Conservation (phyloP, 35 echinoderm and acorn worm species). For the Lytechinus variegatus region DNA sequence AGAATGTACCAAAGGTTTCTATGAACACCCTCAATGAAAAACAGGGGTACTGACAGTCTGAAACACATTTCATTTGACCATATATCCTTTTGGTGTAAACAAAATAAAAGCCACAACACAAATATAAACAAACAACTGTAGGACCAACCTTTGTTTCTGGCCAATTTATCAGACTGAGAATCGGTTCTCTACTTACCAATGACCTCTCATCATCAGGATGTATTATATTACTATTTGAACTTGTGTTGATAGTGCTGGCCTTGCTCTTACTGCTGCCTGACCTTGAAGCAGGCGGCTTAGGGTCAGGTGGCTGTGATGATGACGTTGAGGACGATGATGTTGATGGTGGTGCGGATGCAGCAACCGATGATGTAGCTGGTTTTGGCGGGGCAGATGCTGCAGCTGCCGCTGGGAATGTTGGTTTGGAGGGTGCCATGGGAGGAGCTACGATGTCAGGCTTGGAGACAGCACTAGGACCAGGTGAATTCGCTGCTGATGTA, state of each 20-base stretch:
- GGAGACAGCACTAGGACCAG: conserved; percentile 24
- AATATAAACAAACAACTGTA: not conserved
- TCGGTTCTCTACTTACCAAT: conserved; percentile 75
- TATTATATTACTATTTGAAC: conserved; percentile 93
- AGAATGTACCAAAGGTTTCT: not conserved
- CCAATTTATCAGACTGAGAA: not conserved
- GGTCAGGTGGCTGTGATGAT: conserved; percentile 6
- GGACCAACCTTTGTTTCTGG: not conserved
- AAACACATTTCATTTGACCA: not conserved
- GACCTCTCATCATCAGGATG: conserved; percentile 97
- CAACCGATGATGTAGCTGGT: not conserved
- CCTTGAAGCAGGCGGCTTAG: not conserved
- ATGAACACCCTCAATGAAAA: not conserved
- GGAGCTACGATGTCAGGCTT: conserved; percentile 20
- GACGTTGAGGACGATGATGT: not conserved
- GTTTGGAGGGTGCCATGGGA: conserved; percentile 43
- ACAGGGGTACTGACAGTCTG: not conserved
- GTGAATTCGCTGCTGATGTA: conserved; percentile 43
- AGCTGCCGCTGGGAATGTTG: conserved; percentile 31
- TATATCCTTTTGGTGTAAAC: not conserved
- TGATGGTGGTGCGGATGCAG: not conserved
- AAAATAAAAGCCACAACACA: not conserved
- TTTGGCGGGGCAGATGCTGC: conserved; percentile 32
- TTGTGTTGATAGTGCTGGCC: conserved; percentile 72
- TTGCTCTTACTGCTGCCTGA: conserved; percentile 46